Evolutionary conservation across 2,113 vertebrate species (phyloP), one percentile per base, ranked within the genome.

Genomic region (Bucco capensis): DNA sequence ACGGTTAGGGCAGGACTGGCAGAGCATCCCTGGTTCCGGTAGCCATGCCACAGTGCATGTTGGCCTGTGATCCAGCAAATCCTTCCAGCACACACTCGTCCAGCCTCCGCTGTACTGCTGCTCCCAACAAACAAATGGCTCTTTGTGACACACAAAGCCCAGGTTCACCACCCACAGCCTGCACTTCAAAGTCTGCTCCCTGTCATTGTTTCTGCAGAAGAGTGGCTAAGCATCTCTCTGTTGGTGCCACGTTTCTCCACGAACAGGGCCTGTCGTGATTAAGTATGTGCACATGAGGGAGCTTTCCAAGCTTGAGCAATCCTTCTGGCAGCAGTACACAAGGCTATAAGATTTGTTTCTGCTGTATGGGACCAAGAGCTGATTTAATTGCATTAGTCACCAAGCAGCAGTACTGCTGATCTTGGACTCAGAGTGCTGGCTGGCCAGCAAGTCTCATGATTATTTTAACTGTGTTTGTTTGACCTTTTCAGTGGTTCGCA

Each of bases 251-350:
- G 81, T 96, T 97, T 97, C 97, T 96, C 93, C 95, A 58, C 3
- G 10, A 96, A 93, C 7, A 56, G 57, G 31, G 94, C 89, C 94
- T 91, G 77, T 89, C 53, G 22, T 94, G 96, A 97, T 97, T 62
- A 93, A 97, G 70, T 95, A 21, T 83, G 93, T 94, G 95, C 27
- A 2, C 86, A 96, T 19, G 62, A 87, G 86, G 95, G 67, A 70
- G 80, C 73, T 79, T 96, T 97, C 97, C 97, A 97, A 72, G 87
- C 78, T 97, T 98, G 94, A 97, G 97, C 97, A 98, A 98, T 97
- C 92, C 93, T 49, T 97, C 92, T 98, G 97, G 97, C 97, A 94
- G 70, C 77, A 58, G 91, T 27, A 31, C 8, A 2, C 76, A 69
- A 57, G 1, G 14, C 95, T 87, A 24, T 85, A 78, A 92, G 96